Conservation (phyloP, 2,888 invertebrate genomes). For the Chydorus sphaericus region DNA sequence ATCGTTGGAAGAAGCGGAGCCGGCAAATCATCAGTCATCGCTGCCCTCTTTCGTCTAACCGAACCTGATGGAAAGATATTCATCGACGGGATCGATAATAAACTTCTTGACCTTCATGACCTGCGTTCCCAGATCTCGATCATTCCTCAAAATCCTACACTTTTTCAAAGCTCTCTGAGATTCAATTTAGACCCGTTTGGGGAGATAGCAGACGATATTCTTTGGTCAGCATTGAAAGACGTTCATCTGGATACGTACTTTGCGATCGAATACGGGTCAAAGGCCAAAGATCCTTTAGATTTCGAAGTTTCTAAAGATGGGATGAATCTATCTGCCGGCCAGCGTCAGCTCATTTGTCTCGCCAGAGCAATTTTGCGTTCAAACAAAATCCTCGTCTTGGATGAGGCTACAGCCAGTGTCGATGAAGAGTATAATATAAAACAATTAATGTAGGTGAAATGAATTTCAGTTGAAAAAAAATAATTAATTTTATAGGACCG, state of each 20-base stretch:
- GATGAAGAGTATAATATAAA: slow-evolving; percentile 54
- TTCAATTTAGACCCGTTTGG: slow-evolving; percentile 29
- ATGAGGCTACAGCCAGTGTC: slow-evolving; percentile 90
- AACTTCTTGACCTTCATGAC: slow-evolving; percentile 43
- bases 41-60: slow-evolving; percentile 50
- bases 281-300: too few species aligned
- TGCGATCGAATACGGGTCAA: too few species aligned
- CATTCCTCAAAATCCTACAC: slow-evolving; percentile 33
- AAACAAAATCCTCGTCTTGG: slow-evolving; percentile 69
- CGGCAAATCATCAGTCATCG: slow-evolving; percentile 52
- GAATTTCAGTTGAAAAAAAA: too few species aligned
- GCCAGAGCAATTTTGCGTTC: slow-evolving; percentile 73
- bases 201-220: slow-evolving; percentile 24
- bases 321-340: slow-evolving; percentile 74
- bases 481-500: slow-evolving; percentile 12
- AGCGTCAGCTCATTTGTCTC: slow-evolving; percentile 74
- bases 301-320: slow-evolving; percentile 51
- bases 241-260: too few species aligned
- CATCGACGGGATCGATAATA: slow-evolving; percentile 45
- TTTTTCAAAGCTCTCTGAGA: slow-evolving; percentile 29
- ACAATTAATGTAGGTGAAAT: not conserved
- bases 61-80: slow-evolving; percentile 47
- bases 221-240: slow-evolving; percentile 12
- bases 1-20: slow-evolving; percentile 52
- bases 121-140: slow-evolving; percentile 31